phyloP scores from a whole-genome alignment of 2,888 invertebrate genomes.

The Amphipoea oculea region DNA sequence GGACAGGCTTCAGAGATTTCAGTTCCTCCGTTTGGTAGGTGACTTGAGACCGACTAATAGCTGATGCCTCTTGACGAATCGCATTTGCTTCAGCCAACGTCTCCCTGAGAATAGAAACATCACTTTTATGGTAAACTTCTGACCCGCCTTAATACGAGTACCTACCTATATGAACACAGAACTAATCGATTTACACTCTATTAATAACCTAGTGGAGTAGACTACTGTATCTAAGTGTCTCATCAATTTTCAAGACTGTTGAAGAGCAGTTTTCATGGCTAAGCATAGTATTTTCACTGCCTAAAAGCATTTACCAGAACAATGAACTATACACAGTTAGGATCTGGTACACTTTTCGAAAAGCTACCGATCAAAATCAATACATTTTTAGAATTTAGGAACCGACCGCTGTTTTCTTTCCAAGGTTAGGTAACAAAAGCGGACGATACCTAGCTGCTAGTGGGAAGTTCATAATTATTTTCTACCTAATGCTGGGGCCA shows the following conservation, averaged over 20 bases:
- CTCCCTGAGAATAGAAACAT: slow-evolving; percentile 68
- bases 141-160: not conserved
- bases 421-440: slow-evolving; percentile 54
- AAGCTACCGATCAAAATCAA: slow-evolving; percentile 2
- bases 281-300: not conserved
- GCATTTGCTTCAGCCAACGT: slow-evolving; percentile 73
- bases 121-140: not conserved
- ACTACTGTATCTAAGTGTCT: not conserved
- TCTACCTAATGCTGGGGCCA: slow-evolving; percentile 9
- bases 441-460: slow-evolving; percentile 55
- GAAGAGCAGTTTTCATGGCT: not conserved
- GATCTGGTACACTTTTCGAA: not conserved
- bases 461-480: slow-evolving; percentile 28
- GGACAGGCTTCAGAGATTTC: slow-evolving; percentile 84
- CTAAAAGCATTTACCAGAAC: not conserved
- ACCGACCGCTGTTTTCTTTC: slow-evolving; percentile 11
- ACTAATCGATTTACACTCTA: not conserved
- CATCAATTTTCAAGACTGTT: not conserved
- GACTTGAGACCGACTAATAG: slow-evolving; percentile 72
- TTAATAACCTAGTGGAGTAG: not conserved
- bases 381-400: slow-evolving; percentile 10
- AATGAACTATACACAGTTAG: not conserved
- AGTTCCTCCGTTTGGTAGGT: slow-evolving; percentile 67
- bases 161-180: not conserved
- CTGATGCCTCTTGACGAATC: slow-evolving; percentile 74